These are phyloP conservation scores for Mormoops blainvillei DNA, from an alignment of 2,113 vertebrate genomes.

Conservation along the genomic window DNA sequence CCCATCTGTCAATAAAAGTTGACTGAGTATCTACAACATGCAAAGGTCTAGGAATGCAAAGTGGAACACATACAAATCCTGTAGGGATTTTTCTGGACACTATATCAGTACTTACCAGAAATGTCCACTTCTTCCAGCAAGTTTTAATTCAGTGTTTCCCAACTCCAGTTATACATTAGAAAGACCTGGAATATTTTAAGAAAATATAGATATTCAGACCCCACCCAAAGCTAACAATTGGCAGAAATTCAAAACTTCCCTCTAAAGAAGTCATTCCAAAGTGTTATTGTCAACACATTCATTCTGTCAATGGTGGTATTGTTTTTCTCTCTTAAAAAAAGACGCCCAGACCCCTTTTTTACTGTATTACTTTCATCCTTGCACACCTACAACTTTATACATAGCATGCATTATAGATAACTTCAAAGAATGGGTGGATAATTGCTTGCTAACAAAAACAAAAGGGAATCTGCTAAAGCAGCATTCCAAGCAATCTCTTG, in stretches of 20 bases:
- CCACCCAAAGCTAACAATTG: not conserved
- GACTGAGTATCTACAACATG: not conserved
- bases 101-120: not conserved
- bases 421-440: not conserved
- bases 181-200: conserved; percentile 3
- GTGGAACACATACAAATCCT: not conserved
- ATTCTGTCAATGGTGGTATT: conserved; percentile 19
- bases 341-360: not conserved
- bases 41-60: conserved; percentile 17
- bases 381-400: not conserved
- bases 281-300: not conserved
- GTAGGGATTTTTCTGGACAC: not conserved
- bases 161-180: not conserved
- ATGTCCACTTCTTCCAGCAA: not conserved
- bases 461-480: conserved; percentile 28
- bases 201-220: not conserved
- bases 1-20: not conserved
- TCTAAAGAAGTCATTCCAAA: conserved; percentile 11
- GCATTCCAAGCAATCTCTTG: not conserved
- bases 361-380: conserved; percentile 28
- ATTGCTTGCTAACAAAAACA: conserved; percentile 48
- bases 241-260: conserved; percentile 41
- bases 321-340: conserved; percentile 30
- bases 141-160: conserved; percentile 19
- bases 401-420: conserved; percentile 3